Base-by-base conservation (phyloP, 1,140 invertebrate genomes). In the Drosophila rufa region DNA sequence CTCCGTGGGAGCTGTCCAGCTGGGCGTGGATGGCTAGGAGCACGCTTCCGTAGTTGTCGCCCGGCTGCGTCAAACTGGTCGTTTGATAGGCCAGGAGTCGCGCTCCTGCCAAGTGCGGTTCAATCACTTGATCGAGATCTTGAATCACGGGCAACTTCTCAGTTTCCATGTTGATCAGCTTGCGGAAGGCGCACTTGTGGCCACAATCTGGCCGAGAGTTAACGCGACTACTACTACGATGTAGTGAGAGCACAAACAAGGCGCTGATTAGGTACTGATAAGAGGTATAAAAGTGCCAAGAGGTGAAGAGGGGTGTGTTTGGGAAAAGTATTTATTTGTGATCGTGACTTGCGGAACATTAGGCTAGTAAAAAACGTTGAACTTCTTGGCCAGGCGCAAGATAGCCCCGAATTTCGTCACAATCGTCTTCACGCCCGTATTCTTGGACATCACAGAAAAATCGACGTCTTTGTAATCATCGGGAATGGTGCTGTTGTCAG, bases 31-130 rank as follows among this genome's bases (percentile, higher is more conserved):
- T 89, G 14, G 92, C 92, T 4, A 94, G 71, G 22, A 95, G 94
- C 3, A 93, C 79, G 82, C 95, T 95, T 3, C 94, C 94, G 60
- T 95, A 95, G 89, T 95, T 95, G 69, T 95, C 95, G 3, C 95
- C 95, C 0, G 93, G 93, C 33, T 93, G 92, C 0, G 94, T 95
- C 19, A 95, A 59, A 15, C 67, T 85, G 15, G 53, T 69, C 5
- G 73, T 42, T 15, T 53, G 61, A 9, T 89, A 91, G 3, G 56
- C 59, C 6, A 56, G 5, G 0, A 92, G 61, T 2, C 33, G 48
- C 1, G 43, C 76, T 8, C 79, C 82, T 4, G 55, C 36, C 27
- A 92, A 17, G 27, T 70, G 55, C 4, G 82, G 68, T 48, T 89
- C 56, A 42, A 92, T 58, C 1, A 92, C 79, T n/a, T 78, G 36